Conservation (phyloP, 2,888 invertebrate species). For the Chalcosyrphus nemorum region DNA sequence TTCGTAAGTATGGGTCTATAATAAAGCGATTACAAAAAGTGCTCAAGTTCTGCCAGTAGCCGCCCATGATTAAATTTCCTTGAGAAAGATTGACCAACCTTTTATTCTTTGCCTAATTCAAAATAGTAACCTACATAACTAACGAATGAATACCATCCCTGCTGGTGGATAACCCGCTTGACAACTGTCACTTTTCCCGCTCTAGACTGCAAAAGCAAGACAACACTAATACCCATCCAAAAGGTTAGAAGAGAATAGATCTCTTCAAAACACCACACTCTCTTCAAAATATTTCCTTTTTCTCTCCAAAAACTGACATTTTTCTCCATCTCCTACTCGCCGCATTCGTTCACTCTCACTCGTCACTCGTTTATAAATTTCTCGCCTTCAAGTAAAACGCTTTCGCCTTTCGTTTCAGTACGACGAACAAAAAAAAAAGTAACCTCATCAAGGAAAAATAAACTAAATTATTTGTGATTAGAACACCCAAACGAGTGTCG, state of each 20-base stretch:
- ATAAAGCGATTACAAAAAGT: too few species aligned
- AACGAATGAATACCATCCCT: conserved; percentile 37
- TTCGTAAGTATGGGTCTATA: too few species aligned
- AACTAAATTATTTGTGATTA: conserved; percentile 26
- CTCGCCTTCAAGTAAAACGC: too few species aligned
- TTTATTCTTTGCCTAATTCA: background rate
- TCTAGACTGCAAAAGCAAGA: background rate
- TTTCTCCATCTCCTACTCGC: conserved; percentile 9
- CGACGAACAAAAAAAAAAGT: too few species aligned
- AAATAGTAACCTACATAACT: background rate
- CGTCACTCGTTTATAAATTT: too few species aligned
- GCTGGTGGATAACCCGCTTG: background rate
- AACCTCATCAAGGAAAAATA: conserved; percentile 30
- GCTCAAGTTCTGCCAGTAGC: too few species aligned
- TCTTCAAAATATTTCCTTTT: conserved; percentile 8
- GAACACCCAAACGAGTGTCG: background rate
- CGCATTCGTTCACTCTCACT: conserved; percentile 9
- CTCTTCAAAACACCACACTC: conserved; percentile 32
- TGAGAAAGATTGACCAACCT: too few species aligned
- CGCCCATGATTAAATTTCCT: too few species aligned
- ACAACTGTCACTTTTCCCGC: conserved; percentile 55
- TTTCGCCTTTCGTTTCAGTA: conserved; percentile 29
- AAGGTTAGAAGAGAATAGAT: too few species aligned
- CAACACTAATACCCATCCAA: background rate
- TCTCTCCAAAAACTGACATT: conserved; percentile 6